These are phyloP conservation scores for Antennarius striatus DNA, from an alignment of 2,113 vertebrate genomes.

Conservation along the genomic window DNA sequence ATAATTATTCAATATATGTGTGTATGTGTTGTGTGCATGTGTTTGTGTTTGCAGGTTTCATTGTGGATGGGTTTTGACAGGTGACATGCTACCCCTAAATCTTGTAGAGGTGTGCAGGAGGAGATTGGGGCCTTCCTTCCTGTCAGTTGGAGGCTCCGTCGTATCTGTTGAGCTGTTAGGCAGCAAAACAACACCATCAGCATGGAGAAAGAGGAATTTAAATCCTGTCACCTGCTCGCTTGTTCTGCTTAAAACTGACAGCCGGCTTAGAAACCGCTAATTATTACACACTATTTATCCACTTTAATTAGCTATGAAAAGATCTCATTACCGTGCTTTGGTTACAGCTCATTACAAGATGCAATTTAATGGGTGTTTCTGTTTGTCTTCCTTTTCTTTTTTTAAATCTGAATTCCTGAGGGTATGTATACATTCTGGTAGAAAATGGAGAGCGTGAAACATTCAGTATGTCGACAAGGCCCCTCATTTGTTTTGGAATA, in stretches of 20 bases:
- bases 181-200: slow-evolving; percentile 53
- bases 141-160: slow-evolving; percentile 49
- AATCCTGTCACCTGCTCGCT: slow-evolving; percentile 51
- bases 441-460: slow-evolving; percentile 3
- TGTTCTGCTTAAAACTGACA: slow-evolving; percentile 45
- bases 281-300: slow-evolving; percentile 36
- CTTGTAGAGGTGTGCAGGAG: slow-evolving; percentile 49
- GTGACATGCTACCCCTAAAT: slow-evolving; percentile 61
- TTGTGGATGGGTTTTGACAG: slow-evolving; percentile 63
- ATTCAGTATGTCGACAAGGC: background rate
- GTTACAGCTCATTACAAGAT: slow-evolving; percentile 43
- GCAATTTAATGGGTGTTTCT: background rate
- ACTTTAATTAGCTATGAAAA: slow-evolving; percentile 58
- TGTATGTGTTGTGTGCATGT: slow-evolving; percentile 39
- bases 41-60: slow-evolving; percentile 28
- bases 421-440: background rate
- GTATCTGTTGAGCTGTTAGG: slow-evolving; percentile 55
- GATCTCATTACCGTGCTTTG: slow-evolving; percentile 42
- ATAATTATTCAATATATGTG: slow-evolving; percentile 9
- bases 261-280: slow-evolving; percentile 32
- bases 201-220: slow-evolving; percentile 34
- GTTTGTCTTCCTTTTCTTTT: slow-evolving; percentile 4
- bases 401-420: slow-evolving; percentile 8
- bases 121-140: slow-evolving; percentile 53
- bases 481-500: slow-evolving; percentile 10